These are phyloP conservation scores for Zaprionus africanus DNA, from an alignment of 1,140 invertebrate species.

Conservation along the genomic window DNA sequence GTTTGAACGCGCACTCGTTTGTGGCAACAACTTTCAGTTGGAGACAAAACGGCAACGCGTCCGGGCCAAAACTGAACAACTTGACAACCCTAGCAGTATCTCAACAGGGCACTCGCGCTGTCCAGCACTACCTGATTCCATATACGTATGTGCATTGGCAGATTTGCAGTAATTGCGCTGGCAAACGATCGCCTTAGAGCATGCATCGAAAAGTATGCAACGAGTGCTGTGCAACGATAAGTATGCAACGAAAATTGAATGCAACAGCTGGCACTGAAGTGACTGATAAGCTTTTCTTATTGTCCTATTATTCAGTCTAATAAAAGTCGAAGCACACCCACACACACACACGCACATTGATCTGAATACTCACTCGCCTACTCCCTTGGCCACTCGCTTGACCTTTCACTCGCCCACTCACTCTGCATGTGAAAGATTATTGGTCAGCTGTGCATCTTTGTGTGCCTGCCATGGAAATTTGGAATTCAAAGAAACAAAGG, in stretches of 20 bases:
- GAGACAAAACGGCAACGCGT: not conserved
- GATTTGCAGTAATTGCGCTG: not conserved
- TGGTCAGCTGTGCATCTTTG: no score
- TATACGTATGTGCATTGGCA: not conserved
- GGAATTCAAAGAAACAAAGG: not conserved
- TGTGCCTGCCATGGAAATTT: not conserved
- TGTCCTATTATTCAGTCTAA: not conserved
- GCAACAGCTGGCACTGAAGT: not conserved
- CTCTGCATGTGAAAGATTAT: no score
- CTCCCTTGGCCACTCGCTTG: no score
- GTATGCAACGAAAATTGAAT: not conserved
- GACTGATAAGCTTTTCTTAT: not conserved
- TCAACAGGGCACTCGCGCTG: not conserved
- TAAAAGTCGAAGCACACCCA: not conserved
- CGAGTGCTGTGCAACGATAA: not conserved
- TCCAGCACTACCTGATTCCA: not conserved
- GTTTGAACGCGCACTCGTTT: not conserved
- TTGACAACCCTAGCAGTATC: not conserved
- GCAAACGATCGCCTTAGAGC: not conserved
- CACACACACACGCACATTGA: no score
- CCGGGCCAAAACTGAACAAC: not conserved
- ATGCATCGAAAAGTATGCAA: not conserved
- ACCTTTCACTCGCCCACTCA: no score
- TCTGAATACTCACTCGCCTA: not conserved
- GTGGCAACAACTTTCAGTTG: not conserved